phyloP scores from a whole-genome alignment of 2,888 invertebrate species.

The Doris montereyensis region DNA sequence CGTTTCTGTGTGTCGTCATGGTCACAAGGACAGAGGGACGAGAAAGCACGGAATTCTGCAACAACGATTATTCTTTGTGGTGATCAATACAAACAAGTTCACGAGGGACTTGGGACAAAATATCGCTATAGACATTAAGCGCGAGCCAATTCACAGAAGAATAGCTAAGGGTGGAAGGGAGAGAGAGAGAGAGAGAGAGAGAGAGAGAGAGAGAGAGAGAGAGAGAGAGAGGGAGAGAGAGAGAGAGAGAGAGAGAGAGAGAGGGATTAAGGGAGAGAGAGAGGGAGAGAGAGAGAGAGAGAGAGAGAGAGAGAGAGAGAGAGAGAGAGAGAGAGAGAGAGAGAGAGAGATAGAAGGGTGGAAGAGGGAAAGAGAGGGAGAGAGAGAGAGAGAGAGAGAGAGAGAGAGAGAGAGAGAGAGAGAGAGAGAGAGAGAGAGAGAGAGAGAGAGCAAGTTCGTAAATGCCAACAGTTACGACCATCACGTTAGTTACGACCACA shows the following conservation, averaged over 20 bases:
- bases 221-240: slow-evolving; percentile 12
- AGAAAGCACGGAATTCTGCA: too few relatives aligned
- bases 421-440: slow-evolving; percentile 14
- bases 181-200: not conserved
- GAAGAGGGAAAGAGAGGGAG: not conserved
- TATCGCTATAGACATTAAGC: too few relatives aligned
- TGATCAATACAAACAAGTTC: too few relatives aligned
- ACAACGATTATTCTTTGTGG: too few relatives aligned
- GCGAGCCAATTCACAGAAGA: too few relatives aligned
- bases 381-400: slow-evolving; percentile 18
- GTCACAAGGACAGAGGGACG: too few relatives aligned
- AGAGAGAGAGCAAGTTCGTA: not conserved
- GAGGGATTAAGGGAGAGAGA: not conserved
- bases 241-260: slow-evolving; percentile 24
- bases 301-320: too few relatives aligned
- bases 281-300: not conserved
- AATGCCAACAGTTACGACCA: too few relatives aligned
- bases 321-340: not conserved
- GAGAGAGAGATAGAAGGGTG: not conserved
- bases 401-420: not conserved
- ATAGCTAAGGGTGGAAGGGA: too few relatives aligned
- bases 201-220: not conserved
- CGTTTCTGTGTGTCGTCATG: too few relatives aligned
- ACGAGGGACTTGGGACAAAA: too few relatives aligned
- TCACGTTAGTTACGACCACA: too few relatives aligned